These are phyloP conservation scores for Drosophila barbarae DNA, from an alignment of 2,888 invertebrate species.

Conservation along the genomic window DNA sequence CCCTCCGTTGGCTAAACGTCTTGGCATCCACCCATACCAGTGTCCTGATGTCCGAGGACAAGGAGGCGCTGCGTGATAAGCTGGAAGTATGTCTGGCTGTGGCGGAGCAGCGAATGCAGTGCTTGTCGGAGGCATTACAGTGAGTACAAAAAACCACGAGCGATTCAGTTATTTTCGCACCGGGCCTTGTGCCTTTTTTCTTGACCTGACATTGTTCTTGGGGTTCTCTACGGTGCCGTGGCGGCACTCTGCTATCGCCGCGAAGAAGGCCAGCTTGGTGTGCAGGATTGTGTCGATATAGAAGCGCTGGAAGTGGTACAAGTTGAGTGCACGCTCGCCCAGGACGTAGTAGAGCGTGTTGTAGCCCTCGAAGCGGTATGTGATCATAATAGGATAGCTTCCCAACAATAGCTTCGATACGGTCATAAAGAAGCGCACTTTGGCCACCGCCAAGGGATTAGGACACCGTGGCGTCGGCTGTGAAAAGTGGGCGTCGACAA, in stretches of 20 bases:
- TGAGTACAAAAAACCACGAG: conserved; percentile 47
- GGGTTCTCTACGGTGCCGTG: conserved; percentile 56
- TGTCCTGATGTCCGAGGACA: conserved; percentile 78
- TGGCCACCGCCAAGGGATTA: conserved; percentile 76
- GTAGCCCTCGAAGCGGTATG: conserved; percentile 76
- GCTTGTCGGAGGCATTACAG: conserved; percentile 77
- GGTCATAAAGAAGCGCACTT: conserved; percentile 73
- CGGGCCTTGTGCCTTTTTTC: not conserved
- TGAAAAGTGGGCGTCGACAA: conserved; percentile 75
- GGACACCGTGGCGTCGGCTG: conserved; percentile 74
- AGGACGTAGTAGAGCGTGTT: conserved; percentile 64
- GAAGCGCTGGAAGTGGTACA: conserved; percentile 65
- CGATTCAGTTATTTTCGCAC: not conserved
- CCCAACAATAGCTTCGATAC: conserved; percentile 60
- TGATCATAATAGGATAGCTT: conserved; percentile 72
- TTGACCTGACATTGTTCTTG: conserved; percentile 12
- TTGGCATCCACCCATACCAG: conserved; percentile 78
- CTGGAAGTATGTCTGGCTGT: conserved; percentile 78
- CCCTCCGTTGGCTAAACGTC: conserved; percentile 75
- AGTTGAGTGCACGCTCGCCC: conserved; percentile 50
- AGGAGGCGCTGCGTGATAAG: conserved; percentile 75
- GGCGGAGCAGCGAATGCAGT: conserved; percentile 78
- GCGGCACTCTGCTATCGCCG: conserved; percentile 63
- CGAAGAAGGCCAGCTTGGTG: conserved; percentile 68
- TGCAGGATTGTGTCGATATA: conserved; percentile 72